Evolutionary conservation across 1,140 invertebrate genomes (phyloP).

Genomic region (Cepaea nemoralis): DNA sequence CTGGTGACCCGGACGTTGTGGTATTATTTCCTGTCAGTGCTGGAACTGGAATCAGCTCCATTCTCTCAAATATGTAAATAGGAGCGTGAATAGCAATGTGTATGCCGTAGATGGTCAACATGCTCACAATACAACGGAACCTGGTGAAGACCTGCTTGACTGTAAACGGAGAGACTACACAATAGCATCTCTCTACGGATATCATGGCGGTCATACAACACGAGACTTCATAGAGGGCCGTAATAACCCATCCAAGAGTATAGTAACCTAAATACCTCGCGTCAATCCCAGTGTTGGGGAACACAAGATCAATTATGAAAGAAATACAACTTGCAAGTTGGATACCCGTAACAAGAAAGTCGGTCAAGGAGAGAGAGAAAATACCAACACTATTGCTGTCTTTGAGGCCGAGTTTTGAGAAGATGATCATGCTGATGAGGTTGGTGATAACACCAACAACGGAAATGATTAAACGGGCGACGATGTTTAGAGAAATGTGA

Average conservation of each 20-base stretch:
- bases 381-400: background rate
- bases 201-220: conserved; percentile 10
- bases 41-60: background rate
- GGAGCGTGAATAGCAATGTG: background rate
- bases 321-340: background rate
- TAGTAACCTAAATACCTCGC: background rate
- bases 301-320: background rate
- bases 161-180: conserved; percentile 17
- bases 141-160: conserved; percentile 19
- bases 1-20: background rate
- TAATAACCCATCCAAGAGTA: background rate
- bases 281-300: background rate
- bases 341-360: background rate
- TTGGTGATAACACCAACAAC: background rate
- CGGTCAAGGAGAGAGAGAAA: background rate
- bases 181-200: background rate
- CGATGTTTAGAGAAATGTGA: background rate
- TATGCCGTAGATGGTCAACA: background rate
- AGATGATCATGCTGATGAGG: background rate
- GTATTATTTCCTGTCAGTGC: background rate
- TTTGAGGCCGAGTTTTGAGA: background rate
- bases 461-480: background rate
- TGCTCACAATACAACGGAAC: background rate
- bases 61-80: background rate
- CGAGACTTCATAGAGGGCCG: background rate